These are phyloP conservation scores for Mastigias papua DNA, from an alignment of 30 jellyfish, hydroid and myxozoan genomes.

Conservation along the genomic window DNA sequence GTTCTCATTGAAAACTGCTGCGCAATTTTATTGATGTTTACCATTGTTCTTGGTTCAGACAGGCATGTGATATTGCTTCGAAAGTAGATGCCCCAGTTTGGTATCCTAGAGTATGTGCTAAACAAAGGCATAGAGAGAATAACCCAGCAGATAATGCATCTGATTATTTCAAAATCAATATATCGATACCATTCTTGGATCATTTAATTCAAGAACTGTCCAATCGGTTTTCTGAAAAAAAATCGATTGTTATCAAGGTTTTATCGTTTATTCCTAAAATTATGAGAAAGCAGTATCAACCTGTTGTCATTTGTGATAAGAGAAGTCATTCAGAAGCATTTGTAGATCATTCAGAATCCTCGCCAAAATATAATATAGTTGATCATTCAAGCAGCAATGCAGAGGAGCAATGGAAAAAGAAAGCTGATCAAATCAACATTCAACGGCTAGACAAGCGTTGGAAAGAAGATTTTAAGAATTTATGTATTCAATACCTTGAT, in stretches of 20 bases:
- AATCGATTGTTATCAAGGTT: not conserved
- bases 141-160: not conserved
- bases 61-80: conserved; percentile 4
- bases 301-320: not conserved
- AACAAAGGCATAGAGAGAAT: conserved; percentile 8
- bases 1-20: conserved; percentile 15
- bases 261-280: not conserved
- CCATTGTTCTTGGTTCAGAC: conserved; percentile 10
- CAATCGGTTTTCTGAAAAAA: not conserved
- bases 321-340: not conserved
- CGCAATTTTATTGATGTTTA: conserved; percentile 1
- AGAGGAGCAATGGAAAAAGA: not conserved
- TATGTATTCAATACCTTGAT: conserved; percentile 10
- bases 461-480: conserved; percentile 1
- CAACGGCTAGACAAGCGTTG: conserved; percentile 25
- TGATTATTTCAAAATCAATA: not conserved
- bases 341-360: not conserved
- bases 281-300: not conserved
- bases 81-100: not conserved
- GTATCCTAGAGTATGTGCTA: conserved; percentile 7
- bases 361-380: not conserved
- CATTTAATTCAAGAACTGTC: not conserved
- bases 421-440: not conserved
- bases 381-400: no score
- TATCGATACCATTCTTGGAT: not conserved